Base-by-base conservation (phyloP, 2,113 vertebrate species). In the Meleagris gallopavo region DNA sequence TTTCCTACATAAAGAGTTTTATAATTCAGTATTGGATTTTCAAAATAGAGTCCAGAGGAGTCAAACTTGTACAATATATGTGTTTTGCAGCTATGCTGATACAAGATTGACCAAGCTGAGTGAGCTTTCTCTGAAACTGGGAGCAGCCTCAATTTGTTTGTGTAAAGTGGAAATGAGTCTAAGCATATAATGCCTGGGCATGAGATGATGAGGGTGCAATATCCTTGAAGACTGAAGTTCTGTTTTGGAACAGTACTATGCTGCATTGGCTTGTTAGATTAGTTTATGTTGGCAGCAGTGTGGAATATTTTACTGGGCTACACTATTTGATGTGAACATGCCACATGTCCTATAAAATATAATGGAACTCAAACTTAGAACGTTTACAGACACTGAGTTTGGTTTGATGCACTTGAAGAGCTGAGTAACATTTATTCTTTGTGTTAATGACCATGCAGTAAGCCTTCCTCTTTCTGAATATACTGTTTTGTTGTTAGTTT, bases 1-100 rank as follows among this genome's bases (percentile, higher is more conserved):
- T 90, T 86, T 83, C 9, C 5, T 45, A 4, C 41, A 4, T n/a
- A 32, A 25, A 55, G 8, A 22, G 7, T 74, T 13, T 34, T 46
- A 25, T 34, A 52, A 10, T 61, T 66, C 18, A 40, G 36, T 58
- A n/a, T 8, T 67, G 15, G 4, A 61, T 91, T 85, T 92, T n/a
- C 8, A 48, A 24, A 75, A n/a, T 17, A 40, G 40, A 83, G 5
- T 45, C n/a, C n/a, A n/a, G 24, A 58, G 13, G 7, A 65, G 22
- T 76, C 25, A 21, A 25, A 0, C 70, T 54, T 87, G 52, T 9
- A 16, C 16, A 38, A 32, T 6, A 5, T 12, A 3, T 17, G 4
- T 75, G 3, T n/a, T 89, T 57, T 66, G 24, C 46, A 82, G 6
- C 30, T 78, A 8, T 52, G 16, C 62, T 71, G 3, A 18, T 52